Evolutionary conservation across 1,140 invertebrate species (phyloP), one percentile per base, ranked within the genome.

Genomic region (Coenobita brevimanus): DNA sequence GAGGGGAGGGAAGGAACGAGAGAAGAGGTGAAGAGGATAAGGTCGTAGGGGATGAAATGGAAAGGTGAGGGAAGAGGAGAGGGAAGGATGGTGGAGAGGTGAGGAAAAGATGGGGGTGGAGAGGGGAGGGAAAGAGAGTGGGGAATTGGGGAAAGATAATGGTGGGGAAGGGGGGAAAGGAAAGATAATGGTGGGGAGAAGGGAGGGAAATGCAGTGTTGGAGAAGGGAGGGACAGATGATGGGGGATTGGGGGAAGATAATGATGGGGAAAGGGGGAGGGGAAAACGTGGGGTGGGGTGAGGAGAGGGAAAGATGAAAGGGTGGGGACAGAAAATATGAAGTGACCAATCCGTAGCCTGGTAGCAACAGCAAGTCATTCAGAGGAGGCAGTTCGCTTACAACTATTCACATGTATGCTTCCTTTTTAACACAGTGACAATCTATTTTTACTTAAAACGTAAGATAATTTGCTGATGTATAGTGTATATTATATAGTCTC

Each of bases 11-110:
- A 4, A 43, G 33, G 27, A 10, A 75, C 33, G 4, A 43, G 73
- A 27, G 41, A 10, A 43, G 30, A 17, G 73, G 78, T 36, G 78
- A 60, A 50, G 54, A 50, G 60, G 46, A 80, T 43, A 80, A 50
- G 24, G 64, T 17, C 8, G 33, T 13, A 27, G 64, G 33, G 64
- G 10, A 24, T 10, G 64, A 27, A 24, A 69, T 13, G 24, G 64
- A 69, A 13, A 33, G 64, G 24, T 17, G n/a, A 13, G 64, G n/a
- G n/a, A 13, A 15, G 64, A 27, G 33, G 33, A 24, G n/a, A 69
- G 33, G 24, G 33, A 27, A 10, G 24, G 33, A 24, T 10, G 64
- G 24, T 13, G 13, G 15, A 69, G 64, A 69, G 64, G 24, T 10
- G 24, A 33, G 64, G 33, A 24, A 24, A 13, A 13, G 33, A 27